Percentiles rank a stretch among this genome's conserved stretches.
phyloP scores from a whole-genome alignment of 2,888 invertebrate genomes.

The Argyresthia albistria region DNA sequence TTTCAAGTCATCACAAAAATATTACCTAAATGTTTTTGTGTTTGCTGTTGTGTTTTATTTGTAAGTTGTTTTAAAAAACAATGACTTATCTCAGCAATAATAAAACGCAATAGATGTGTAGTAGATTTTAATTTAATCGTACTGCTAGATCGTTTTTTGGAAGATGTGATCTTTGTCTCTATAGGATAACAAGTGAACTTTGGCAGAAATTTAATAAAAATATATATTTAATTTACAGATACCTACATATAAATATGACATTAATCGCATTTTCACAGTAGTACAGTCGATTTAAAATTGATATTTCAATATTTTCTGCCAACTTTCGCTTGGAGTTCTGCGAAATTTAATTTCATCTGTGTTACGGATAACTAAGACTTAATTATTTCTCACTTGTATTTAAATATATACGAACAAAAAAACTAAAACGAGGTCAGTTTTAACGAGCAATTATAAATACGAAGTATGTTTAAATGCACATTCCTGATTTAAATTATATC shows the following conservation, averaged over 20 bases:
- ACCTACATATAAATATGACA: too few relatives aligned
- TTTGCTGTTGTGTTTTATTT: neutral
- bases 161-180: slow-evolving; percentile 2
- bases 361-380: too few relatives aligned
- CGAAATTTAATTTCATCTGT: too few relatives aligned
- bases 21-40: neutral
- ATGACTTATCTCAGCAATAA: slow-evolving; percentile 51
- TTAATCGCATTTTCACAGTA: too few relatives aligned
- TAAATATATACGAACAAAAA: neutral
- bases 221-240: too few relatives aligned
- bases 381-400: neutral
- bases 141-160: slow-evolving; percentile 52
- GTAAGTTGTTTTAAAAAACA: slow-evolving; percentile 26
- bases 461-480: neutral
- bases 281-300: too few relatives aligned
- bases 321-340: neutral
- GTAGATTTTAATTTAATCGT: slow-evolving; percentile 39
- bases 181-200: too few relatives aligned
- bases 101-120: slow-evolving; percentile 54
- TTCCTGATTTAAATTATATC: too few relatives aligned
- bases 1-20: neutral
- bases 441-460: neutral
- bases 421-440: neutral
- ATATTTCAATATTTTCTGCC: neutral
- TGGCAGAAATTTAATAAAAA: too few relatives aligned